These are phyloP conservation scores for Epistrophe grossulariae DNA, from an alignment of 2,888 invertebrate genomes.

Conservation along the genomic window DNA sequence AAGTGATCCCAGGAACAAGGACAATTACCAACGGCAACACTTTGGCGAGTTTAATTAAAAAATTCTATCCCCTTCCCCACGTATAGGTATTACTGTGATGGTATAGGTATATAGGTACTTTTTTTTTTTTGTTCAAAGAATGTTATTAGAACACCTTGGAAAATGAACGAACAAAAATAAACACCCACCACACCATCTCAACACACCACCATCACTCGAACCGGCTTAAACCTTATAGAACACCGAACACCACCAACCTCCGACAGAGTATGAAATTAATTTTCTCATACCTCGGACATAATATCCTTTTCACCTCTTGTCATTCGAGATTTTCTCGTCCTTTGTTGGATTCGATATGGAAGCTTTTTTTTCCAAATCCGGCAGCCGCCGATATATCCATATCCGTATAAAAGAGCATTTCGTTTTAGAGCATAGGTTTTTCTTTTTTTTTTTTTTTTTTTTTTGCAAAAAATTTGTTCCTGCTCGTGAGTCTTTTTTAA, in stretches of 20 bases:
- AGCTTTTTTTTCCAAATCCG: constrained; percentile 43
- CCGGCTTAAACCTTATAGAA: not conserved
- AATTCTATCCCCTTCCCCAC: constrained; percentile 47
- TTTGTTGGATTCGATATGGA: constrained; percentile 44
- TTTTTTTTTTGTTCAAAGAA: constrained; percentile 22
- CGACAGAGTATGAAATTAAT: constrained; percentile 75
- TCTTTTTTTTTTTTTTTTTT: no score
- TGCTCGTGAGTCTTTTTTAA: constrained; percentile 1
- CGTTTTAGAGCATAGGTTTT: not conserved
- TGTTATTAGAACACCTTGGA: constrained; percentile 69
- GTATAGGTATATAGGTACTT: not conserved
- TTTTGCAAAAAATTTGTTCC: constrained; percentile 19
- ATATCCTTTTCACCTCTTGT: constrained; percentile 73
- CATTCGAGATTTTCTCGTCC: constrained; percentile 71
- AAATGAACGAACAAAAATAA: constrained; percentile 37
- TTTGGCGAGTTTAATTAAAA: constrained; percentile 74
- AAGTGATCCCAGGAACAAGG: constrained; percentile 55
- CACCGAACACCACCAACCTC: constrained; percentile 20
- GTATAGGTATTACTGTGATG: not conserved
- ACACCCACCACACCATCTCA: no score
- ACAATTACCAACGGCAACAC: constrained; percentile 72
- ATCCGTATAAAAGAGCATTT: constrained; percentile 18
- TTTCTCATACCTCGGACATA: constrained; percentile 71
- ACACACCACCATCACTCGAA: constrained; percentile 56
- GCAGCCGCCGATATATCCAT: constrained; percentile 12